Evolutionary conservation across 1,140 invertebrate species (phyloP), one percentile per base, ranked within the genome.

Genomic region (Drosophila arawakana): DNA sequence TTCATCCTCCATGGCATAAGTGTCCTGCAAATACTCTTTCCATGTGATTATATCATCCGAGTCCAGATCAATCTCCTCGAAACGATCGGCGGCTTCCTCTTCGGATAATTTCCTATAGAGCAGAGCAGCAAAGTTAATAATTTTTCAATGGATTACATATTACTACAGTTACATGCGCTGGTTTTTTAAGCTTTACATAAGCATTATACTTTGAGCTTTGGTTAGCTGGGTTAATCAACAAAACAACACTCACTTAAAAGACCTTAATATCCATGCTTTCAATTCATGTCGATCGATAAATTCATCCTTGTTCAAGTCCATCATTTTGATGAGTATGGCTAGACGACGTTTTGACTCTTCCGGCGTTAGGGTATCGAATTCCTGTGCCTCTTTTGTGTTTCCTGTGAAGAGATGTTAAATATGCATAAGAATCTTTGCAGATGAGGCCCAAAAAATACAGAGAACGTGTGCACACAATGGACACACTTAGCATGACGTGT

Each of bases 221-320:
- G 61, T 80, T 80, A 71, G 73, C 50, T 34, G 72, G 69, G 72
- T 91, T 83, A 84, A 76, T 90, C 43, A 70, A 91, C 84, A 90
- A 90, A 73, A 92, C 85, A 91, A 90, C 82, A 93, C 94, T 94
- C 93, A 98, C 97, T 94, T 95, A 92, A 99, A 99, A 47, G 98
- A 99, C 80, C 97, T 94, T 46, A 98, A 93, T 84, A 99, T 98
- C 98, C 98, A 99, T 6, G 96, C 94, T 92, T 96, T 96, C 1
- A 99, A 93, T 93, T 99, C 98, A 57, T 95, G 93, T 66, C 95
- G 94, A 88, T 96, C 96, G 75, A 99, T 96, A 67, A 92, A 93
- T 72, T 95, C 92, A 78, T 97, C 95, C 50, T 78, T 79, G 92
- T 97, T 95, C 15, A 95, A 91, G 93, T 99, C 98, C 97, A 99